Evolutionary conservation across 2,797 vertebrate species (phyloP), one percentile per base, ranked within the genome.

Genomic region (Epinephelus awoara): DNA sequence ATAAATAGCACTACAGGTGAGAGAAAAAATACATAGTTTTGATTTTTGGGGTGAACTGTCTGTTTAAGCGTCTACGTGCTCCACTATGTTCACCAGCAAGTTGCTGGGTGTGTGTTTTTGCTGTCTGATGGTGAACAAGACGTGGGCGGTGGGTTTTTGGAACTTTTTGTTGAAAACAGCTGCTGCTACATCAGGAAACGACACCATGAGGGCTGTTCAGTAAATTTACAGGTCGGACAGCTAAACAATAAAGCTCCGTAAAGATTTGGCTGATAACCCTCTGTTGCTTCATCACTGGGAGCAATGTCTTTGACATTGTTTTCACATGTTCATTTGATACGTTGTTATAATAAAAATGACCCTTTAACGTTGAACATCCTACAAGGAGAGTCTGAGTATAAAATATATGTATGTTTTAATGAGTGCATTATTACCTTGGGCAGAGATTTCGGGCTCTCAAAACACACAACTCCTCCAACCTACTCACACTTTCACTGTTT

Each of bases 201-300:
- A 34, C 29, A 58, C 5, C 14, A 8, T 44, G 54, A 46, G 13
- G 54, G 42, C 1, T 0, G 11, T 13, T 17, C 10, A 34, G 19
- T 38, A 6, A 34, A 47, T 40, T 14, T 40, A 13, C 6, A 0
- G 14, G 8, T 2, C 6, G 0, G 2, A 51, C 4, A 0, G 15
- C 27, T 5, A 29, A 57, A 51, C 18, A 15, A 25, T 29, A 34
- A 40, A 50, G 29, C 27, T 50, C 14, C 5, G 10, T 40, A 38
- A 61, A 61, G 34, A 52, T 51, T 44, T 25, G 23, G 21, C 2
- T 27, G 9, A 61, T 29, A 14, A 57, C 40, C 23, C 4, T 25
- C 4, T 29, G 21, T 46, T 5, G n/a, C 14, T 42, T 62, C 34
- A 46, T 2, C 3, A 13, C 13, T 54, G 2, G n/a, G 14, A 58